Conservation (phyloP, 2,888 invertebrate species). For the Rotaria macrura region DNA sequence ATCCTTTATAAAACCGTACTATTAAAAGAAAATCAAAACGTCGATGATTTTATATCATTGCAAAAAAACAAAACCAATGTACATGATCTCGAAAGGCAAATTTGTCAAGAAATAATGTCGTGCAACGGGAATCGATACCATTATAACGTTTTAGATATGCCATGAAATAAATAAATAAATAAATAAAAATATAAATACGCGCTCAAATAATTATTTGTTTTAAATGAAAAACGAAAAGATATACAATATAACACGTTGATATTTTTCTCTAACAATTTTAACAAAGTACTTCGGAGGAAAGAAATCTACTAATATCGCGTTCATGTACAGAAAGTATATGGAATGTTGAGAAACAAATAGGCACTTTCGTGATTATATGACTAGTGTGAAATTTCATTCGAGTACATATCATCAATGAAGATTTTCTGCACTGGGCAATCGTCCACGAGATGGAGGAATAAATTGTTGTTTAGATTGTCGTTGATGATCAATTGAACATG, state of each 20-base stretch:
- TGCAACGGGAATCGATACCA: not conserved
- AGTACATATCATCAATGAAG: not conserved
- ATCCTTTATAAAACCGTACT: conserved; percentile 16
- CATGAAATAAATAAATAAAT: not conserved
- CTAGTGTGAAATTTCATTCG: not conserved
- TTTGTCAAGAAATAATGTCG: conserved; percentile 10
- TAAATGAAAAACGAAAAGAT: not conserved
- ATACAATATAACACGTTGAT: not conserved
- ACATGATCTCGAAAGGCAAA: not conserved
- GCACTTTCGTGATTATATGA: not conserved
- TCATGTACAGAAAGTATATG: not conserved
- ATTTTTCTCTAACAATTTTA: not conserved
- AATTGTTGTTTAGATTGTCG: not conserved
- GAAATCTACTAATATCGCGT: not conserved
- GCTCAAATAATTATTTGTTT: not conserved
- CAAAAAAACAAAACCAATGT: too few relatives aligned
- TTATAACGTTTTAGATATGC: not conserved
- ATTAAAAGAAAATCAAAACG: not conserved
- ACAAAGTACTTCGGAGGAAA: not conserved
- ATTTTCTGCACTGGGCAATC: not conserved
- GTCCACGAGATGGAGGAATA: not conserved
- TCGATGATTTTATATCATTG: not conserved
- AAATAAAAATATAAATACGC: not conserved
- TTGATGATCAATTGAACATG: not conserved
- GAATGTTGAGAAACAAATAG: not conserved